Conservation (phyloP, 2,888 invertebrate genomes). For the Xylota sylvarum region DNA sequence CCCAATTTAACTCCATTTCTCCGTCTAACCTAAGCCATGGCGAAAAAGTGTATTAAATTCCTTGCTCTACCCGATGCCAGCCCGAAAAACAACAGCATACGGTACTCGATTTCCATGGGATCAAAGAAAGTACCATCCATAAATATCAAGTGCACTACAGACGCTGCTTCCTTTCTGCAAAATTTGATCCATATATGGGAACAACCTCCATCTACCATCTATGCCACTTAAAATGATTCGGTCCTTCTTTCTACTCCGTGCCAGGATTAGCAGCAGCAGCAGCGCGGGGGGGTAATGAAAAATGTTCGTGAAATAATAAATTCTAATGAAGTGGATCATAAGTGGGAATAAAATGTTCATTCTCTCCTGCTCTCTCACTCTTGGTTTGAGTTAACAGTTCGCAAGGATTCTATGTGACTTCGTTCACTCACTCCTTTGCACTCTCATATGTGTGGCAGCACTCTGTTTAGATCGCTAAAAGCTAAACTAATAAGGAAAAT, state of each 20-base stretch:
- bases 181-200: conserved; percentile 55
- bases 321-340: conserved; percentile 77
- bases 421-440: not conserved
- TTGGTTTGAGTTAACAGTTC: conserved; percentile 6
- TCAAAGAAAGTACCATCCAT: conserved; percentile 66
- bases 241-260: not conserved
- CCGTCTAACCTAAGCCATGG: conserved; percentile 13
- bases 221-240: conserved; percentile 39
- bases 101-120: conserved; percentile 57
- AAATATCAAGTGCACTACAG: conserved; percentile 64
- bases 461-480: conserved; percentile 62
- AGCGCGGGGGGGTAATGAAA: conserved; percentile 55
- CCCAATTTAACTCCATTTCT: conserved; percentile 45
- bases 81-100: conserved; percentile 12
- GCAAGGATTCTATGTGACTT: conserved; percentile 24
- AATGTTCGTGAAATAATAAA: conserved; percentile 75
- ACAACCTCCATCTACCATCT: not conserved
- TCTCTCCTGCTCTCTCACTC: not conserved
- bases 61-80: not conserved
- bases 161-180: conserved; percentile 48
- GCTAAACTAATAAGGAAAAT: conserved; percentile 71
- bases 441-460: conserved; percentile 20
- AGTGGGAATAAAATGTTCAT: conserved; percentile 71
- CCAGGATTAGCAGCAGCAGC: conserved; percentile 17
- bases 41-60: not conserved